A percentile compares a stretch with the other conserved stretches of the same genome.
Evolutionary conservation across 2,888 invertebrate genomes (phyloP).

Genomic region (Crioceris asparagi): DNA sequence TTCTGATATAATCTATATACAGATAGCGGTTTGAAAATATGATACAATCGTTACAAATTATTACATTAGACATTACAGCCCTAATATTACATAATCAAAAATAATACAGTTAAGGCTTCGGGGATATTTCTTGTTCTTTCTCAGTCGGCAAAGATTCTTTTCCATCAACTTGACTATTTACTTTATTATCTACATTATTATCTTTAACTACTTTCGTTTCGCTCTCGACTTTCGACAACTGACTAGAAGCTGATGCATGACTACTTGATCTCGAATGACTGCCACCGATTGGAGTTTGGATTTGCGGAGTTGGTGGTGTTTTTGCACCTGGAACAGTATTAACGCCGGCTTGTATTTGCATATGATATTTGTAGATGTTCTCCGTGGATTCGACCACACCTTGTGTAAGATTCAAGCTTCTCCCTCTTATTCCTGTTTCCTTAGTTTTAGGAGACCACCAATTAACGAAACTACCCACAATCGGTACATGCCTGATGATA

Average conservation of each 20-base stretch:
- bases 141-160: constrained; percentile 9
- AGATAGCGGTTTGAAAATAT: too few species aligned
- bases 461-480: constrained; percentile 86
- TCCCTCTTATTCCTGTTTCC: constrained; percentile 67
- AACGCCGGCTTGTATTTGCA: constrained; percentile 59
- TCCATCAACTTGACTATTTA: too few species aligned
- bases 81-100: constrained; percentile 1
- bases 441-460: constrained; percentile 85
- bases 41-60: background rate
- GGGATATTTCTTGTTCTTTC: constrained; percentile 5
- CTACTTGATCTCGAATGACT: constrained; percentile 53
- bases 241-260: constrained; percentile 37
- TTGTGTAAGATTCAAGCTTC: constrained; percentile 67
- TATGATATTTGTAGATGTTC: constrained; percentile 70
- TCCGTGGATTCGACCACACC: constrained; percentile 76
- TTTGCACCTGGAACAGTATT: constrained; percentile 43
- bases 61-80: constrained; percentile 4
- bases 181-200: constrained; percentile 5
- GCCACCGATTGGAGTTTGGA: constrained; percentile 54
- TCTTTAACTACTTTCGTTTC: constrained; percentile 12
- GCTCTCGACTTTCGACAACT: constrained; percentile 14
- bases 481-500: constrained; percentile 84
- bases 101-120: constrained; percentile 6
- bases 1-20: too few species aligned
- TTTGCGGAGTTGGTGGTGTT: constrained; percentile 56